Base-by-base conservation (phyloP, 1,140 invertebrate species). In the Eumeta japonica region DNA sequence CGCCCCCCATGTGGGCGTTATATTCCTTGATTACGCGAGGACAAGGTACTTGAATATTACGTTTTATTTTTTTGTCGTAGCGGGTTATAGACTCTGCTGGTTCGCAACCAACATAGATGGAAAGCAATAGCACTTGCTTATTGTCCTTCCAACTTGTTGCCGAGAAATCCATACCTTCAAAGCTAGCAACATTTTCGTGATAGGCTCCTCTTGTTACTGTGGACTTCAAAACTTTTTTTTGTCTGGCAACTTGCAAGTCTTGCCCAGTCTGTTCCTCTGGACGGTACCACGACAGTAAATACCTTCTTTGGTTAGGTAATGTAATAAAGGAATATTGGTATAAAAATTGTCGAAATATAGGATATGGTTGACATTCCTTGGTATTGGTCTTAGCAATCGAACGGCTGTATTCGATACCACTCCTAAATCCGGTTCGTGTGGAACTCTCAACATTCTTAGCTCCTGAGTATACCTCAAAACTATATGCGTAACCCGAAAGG, bases 381-480 rank as follows among this genome's bases (percentile, higher is more conserved):
- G 45, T 28, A 50, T 42, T 39, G 28, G 32, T 45, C 46, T 43
- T 33, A 36, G 29, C 15, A 55, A 41, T 37, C 43, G 40, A 35
- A 54, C 35, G 27, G 53, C 53, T 28, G 35, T 39, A 48, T 50
- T 53, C 16, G 49, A 50, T 28, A 60, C 49, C 38, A 41, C 46
- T 46, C 52, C 54, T 34, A 55, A 45, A 52, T 58, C 58, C 41
- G 52, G 52, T 48, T 62, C 48, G 32, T 39, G 50, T 40, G 48
- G 47, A 50, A 39, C 40, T 31, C 32, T 52, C 46, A 14, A 50
- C 58, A 39, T 61, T 37, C 29, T 58, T 40, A 46, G 45, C 39
- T 54, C 62, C 60, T 29, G 55, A 55, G 48, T 72, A 74, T 41
- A 73, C 55, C 42, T 71, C 63, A 63, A 72, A 70, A 46, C 57